These are phyloP conservation scores for Hypomesus transpacificus DNA, from an alignment of 2,113 vertebrate genomes.

Conservation along the genomic window DNA sequence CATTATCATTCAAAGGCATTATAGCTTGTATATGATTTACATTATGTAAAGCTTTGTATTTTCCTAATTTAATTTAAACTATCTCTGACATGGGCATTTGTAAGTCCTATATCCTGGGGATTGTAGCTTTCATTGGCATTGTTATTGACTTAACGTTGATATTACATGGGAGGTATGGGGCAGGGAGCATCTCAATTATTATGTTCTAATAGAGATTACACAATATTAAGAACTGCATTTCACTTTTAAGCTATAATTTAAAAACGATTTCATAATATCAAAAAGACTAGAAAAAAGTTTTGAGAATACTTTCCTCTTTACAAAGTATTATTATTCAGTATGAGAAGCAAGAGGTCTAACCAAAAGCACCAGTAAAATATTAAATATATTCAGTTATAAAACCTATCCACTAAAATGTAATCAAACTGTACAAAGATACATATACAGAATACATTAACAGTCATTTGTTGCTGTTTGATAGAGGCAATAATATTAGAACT, in stretches of 20 bases:
- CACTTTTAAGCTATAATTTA: conserved; percentile 8
- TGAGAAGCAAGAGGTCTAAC: conserved; percentile 50
- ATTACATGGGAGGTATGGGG: neutral
- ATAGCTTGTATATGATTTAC: conserved; percentile 10
- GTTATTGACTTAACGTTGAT: conserved; percentile 1
- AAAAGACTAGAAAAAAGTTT: conserved; percentile 38
- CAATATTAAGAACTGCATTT: conserved; percentile 34
- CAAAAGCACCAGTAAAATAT: conserved; percentile 67
- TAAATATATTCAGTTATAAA: conserved; percentile 60
- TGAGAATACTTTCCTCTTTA: conserved; percentile 67
- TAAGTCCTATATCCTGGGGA: conserved; percentile 3
- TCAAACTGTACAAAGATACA: conserved; percentile 80
- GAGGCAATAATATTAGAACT: conserved; percentile 75
- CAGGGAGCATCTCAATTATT: conserved; percentile 19
- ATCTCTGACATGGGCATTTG: conserved; percentile 6
- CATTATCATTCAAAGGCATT: neutral
- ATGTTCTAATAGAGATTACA: conserved; percentile 23
- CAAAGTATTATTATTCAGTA: conserved; percentile 52
- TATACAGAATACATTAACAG: conserved; percentile 73
- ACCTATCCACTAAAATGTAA: conserved; percentile 56
- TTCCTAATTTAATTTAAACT: neutral
- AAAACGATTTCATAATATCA: conserved; percentile 30
- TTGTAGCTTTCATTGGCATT: conserved; percentile 10
- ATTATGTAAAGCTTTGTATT: conserved; percentile 14
- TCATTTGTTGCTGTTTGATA: conserved; percentile 70